A percentile compares a stretch with the other conserved stretches of the same genome.
These are phyloP conservation scores for Athetis lepigone DNA, from an alignment of 2,888 invertebrate species.

Conservation along the genomic window DNA sequence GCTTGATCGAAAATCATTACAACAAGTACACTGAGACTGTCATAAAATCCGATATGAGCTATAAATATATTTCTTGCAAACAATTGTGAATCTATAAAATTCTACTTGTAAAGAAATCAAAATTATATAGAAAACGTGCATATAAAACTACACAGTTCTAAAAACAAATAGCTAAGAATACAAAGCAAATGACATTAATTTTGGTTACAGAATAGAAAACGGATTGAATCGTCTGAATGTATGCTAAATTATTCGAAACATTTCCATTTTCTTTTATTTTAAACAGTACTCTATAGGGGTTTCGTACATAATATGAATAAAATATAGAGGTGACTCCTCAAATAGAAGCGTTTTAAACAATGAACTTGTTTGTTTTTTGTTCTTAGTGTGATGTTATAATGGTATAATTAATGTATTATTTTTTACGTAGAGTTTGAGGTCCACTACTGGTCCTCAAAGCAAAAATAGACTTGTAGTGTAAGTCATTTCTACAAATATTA, in stretches of 20 bases:
- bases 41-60: slow-evolving; percentile 36
- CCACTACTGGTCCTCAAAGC: no score
- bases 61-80: slow-evolving; percentile 25
- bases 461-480: no score
- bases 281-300: slow-evolving; percentile 8
- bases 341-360: slow-evolving; percentile 8
- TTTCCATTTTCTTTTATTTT: slow-evolving; percentile 33
- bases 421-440: no score
- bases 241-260: slow-evolving; percentile 52
- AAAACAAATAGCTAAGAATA: slow-evolving; percentile 2
- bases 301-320: background rate
- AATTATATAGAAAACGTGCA: slow-evolving; percentile 18
- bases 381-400: background rate
- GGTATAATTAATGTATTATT: background rate
- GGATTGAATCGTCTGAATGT: slow-evolving; percentile 19
- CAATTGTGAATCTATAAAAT: slow-evolving; percentile 10
- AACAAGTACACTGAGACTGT: slow-evolving; percentile 18
- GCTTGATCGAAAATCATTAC: slow-evolving; percentile 44
- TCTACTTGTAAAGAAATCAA: slow-evolving; percentile 16
- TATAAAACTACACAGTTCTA: slow-evolving; percentile 20
- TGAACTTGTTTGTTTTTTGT: background rate
- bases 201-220: slow-evolving; percentile 21
- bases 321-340: slow-evolving; percentile 7
- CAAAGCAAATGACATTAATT: slow-evolving; percentile 8
- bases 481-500: no score